Base-by-base conservation (phyloP, 1,140 invertebrate genomes). In the Heterodera carotae region DNA sequence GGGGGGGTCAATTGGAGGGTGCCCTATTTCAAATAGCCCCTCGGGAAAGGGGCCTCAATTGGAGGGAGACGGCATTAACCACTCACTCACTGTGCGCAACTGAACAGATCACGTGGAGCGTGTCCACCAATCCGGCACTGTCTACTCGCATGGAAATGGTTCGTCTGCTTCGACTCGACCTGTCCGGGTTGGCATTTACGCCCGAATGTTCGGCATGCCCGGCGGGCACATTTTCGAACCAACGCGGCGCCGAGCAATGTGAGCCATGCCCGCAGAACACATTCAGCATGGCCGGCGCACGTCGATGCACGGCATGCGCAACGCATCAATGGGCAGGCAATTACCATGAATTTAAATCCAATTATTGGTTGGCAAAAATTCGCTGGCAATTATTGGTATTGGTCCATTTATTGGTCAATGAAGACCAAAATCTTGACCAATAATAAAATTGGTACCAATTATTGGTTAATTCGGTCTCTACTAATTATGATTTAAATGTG, bases 131-230 rank as follows among this genome's bases (percentile, higher is more conserved):
- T 74, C 59, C 69, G 3, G 84, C 76, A 43, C 72, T 74, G 25
- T n/a, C 43, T 18, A 74, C 56, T 29, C 56, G 71, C 5, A 74
- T 74, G 72, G 72, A 74, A 34, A 74, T 86, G 0, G 84, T 86
- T 68, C 75, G 76, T 36, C 69, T 86, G 39, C 69, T 80, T 66
- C 78, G 78, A 33, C 83, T 86, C 69, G 85, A 86, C 75, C 76
- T 86, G 36, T 56, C 84, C 66, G 84, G 91, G 66, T 89, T 92
- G 31, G 91, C 91, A 8, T 91, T 90, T 80, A 90, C 91, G 22
- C 91, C 91, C 0, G 88, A 89, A 75, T 92, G 91, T 83, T 88
- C 88, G 18, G 88, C 89, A 48, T 92, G 91, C 84, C 88, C 87
- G 29, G 85, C 88, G 25, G 91, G 91, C 12, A 91, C 89, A 6